A percentile compares a stretch with the other conserved stretches of the same genome.
Evolutionary conservation across 1,140 invertebrate genomes (phyloP).

Genomic region (Ceratina japonica): DNA sequence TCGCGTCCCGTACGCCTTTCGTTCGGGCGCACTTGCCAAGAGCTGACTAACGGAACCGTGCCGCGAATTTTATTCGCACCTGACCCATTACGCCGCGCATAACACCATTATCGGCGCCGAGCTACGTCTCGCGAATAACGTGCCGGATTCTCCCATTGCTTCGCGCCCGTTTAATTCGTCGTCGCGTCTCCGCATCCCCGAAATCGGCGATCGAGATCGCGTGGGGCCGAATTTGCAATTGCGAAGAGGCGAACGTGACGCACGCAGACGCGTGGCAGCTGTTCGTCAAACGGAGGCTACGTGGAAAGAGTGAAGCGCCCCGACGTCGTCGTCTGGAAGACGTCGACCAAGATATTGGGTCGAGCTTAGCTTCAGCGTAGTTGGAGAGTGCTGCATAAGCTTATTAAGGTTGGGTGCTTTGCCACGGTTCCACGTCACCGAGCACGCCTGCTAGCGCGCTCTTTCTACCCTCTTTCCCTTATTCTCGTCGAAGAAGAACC

Average conservation of each 20-base stretch:
- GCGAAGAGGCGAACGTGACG: not conserved
- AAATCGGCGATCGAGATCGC: not conserved
- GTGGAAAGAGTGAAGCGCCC: not conserved
- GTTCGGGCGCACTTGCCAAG: constrained; percentile 66
- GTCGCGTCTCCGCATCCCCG: not conserved
- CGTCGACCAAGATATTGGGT: constrained; percentile 57
- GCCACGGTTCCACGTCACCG: constrained; percentile 51
- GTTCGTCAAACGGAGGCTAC: constrained; percentile 2
- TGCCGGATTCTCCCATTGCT: not conserved
- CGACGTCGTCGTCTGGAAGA: constrained; percentile 48
- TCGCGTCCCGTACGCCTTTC: constrained; percentile 62
- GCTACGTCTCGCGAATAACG: not conserved
- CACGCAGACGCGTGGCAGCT: not conserved
- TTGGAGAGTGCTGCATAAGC: constrained; percentile 78
- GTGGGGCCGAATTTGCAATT: not conserved
- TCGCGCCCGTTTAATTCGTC: not conserved
- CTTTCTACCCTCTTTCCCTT: constrained; percentile 34
- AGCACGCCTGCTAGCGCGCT: constrained; percentile 30
- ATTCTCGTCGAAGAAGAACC: constrained; percentile 30
- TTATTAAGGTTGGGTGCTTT: constrained; percentile 71
- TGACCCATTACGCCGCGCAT: constrained; percentile 51
- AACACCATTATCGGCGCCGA: constrained; percentile 4
- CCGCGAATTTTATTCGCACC: constrained; percentile 72
- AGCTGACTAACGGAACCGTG: constrained; percentile 75
- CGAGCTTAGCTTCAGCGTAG: constrained; percentile 59